Evolutionary conservation across 1,140 invertebrate genomes (phyloP).

Genomic region (Tetragonula clypearis): DNA sequence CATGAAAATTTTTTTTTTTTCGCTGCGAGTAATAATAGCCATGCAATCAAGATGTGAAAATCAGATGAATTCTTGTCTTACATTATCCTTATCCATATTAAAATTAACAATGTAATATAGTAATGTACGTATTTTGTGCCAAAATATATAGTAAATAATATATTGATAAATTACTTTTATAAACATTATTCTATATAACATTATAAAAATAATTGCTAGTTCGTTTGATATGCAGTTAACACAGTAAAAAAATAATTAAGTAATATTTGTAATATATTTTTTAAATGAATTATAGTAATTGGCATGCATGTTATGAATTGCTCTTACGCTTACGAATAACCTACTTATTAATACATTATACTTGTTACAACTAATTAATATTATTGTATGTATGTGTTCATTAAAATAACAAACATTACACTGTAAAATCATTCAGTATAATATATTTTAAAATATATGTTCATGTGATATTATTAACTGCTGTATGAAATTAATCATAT

Average conservation of each 20-base stretch:
- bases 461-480: background rate
- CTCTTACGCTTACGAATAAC: slow-evolving; percentile 43
- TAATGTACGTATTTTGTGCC: background rate
- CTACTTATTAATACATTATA: background rate
- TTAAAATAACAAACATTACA: background rate
- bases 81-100: background rate
- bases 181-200: background rate
- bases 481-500: background rate
- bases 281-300: background rate
- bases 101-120: slow-evolving; percentile 9
- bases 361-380: background rate
- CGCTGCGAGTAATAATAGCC: no score
- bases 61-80: no score
- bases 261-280: background rate
- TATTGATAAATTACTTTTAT: background rate
- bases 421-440: background rate
- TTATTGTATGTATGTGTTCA: background rate
- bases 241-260: no score
- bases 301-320: slow-evolving; percentile 48
- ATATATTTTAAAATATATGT: background rate
- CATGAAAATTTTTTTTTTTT: no score
- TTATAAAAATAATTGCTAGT: background rate
- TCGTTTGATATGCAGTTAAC: background rate
- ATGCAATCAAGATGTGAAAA: no score
- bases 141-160: background rate